Evolutionary conservation across 2,888 invertebrate species (phyloP).

Genomic region (Zhuqinia jingwanae): DNA sequence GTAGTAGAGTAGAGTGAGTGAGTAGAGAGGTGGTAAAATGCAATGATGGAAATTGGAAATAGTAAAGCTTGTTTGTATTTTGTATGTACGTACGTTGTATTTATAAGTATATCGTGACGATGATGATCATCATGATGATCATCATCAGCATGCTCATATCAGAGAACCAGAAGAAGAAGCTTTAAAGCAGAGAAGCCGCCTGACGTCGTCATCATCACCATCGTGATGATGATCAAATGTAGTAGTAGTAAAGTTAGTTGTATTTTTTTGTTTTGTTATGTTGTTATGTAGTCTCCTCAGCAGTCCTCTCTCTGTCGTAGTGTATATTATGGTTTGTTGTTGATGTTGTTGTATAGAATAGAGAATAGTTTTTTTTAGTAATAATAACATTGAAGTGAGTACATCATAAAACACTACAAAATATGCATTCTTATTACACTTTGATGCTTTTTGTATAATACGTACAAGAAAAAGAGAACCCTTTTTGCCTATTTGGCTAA

Average conservation of each 20-base stretch:
- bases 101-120: slow-evolving; percentile 20
- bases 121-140: slow-evolving; percentile 30
- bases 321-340: background rate
- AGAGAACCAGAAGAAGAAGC: slow-evolving; percentile 11
- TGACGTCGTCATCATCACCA: slow-evolving; percentile 37
- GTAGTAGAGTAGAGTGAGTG: background rate
- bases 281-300: slow-evolving; percentile 40
- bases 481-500: background rate
- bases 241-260: slow-evolving; percentile 18
- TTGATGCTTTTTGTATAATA: too few relatives aligned
- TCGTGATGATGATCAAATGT: background rate
- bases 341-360: slow-evolving; percentile 25
- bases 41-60: slow-evolving; percentile 33
- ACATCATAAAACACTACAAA: slow-evolving; percentile 67
- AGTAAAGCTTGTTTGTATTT: slow-evolving; percentile 22
- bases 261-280: slow-evolving; percentile 6
- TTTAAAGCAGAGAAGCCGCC: slow-evolving; percentile 67
- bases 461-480: slow-evolving; percentile 43
- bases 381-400: slow-evolving; percentile 69
- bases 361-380: slow-evolving; percentile 57
- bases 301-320: background rate
- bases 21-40: slow-evolving; percentile 40
- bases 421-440: slow-evolving; percentile 68
- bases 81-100: background rate
- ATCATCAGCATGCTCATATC: slow-evolving; percentile 19